A percentile compares a stretch with the other conserved stretches of the same genome.
These are phyloP conservation scores for Abramis brama DNA, from an alignment of 2,113 vertebrate species.

Conservation along the genomic window DNA sequence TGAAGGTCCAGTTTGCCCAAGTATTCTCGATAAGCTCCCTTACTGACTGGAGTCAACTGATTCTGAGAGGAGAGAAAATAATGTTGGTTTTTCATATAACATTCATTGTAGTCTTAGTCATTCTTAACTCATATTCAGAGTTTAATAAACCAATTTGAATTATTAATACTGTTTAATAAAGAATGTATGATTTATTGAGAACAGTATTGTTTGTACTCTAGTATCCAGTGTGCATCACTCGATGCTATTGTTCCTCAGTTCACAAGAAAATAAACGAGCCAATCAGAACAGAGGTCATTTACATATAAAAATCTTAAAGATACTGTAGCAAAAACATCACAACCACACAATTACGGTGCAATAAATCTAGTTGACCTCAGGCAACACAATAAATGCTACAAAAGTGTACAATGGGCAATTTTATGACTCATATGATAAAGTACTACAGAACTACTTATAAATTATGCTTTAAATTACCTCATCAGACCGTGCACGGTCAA, in stretches of 20 bases:
- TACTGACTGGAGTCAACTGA: conserved; percentile 82
- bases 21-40: conserved; percentile 83
- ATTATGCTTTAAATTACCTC: conserved; percentile 75
- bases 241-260: not conserved
- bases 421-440: not conserved
- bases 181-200: not conserved
- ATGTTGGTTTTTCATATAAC: not conserved
- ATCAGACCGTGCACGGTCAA: conserved; percentile 86
- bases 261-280: not conserved
- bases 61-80: conserved; percentile 67
- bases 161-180: not conserved
- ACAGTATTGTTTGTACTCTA: not conserved
- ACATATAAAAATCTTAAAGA: not conserved
- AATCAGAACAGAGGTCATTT: not conserved
- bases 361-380: not conserved
- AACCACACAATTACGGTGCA: too few species aligned
- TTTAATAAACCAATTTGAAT: not conserved
- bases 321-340: not conserved
- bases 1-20: conserved; percentile 88
- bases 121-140: not conserved
- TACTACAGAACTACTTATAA: not conserved
- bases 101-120: not conserved
- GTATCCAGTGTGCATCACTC: not conserved
- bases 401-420: not conserved
- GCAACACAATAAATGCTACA: not conserved